Conservation (phyloP, 2,113 vertebrate species). For the Bos taurus region DNA sequence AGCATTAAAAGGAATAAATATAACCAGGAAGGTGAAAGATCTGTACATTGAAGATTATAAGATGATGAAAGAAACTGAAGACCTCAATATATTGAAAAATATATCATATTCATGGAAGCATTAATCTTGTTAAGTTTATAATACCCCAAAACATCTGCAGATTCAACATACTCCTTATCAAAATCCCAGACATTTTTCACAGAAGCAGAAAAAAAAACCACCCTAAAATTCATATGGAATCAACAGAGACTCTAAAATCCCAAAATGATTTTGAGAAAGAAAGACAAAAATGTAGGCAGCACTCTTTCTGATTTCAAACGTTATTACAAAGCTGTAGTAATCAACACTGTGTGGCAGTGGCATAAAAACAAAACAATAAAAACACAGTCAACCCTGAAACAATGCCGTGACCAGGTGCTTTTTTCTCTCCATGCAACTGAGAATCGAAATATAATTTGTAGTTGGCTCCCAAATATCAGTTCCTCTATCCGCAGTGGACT, state of each 20-base stretch:
- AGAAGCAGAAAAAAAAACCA: background rate
- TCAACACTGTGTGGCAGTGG: background rate
- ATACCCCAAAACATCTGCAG: background rate
- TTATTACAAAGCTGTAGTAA: background rate
- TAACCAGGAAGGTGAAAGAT: background rate
- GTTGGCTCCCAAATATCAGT: background rate
- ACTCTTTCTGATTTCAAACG: background rate
- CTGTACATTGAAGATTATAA: background rate
- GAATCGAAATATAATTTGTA: background rate
- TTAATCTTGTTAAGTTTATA: background rate
- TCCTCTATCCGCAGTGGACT: background rate
- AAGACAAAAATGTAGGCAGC: background rate
- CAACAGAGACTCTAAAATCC: background rate
- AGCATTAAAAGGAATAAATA: background rate
- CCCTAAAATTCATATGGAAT: background rate
- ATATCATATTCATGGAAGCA: background rate
- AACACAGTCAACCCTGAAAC: background rate
- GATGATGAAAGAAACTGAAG: background rate
- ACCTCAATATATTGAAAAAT: background rate
- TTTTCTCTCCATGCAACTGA: background rate
- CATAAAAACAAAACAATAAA: background rate
- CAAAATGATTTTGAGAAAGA: background rate
- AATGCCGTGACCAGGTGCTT: background rate
- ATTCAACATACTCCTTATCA: background rate
- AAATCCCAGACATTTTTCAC: background rate